phyloP scores from a whole-genome alignment of 2,113 vertebrate genomes.

The Phaetusa simplex region DNA sequence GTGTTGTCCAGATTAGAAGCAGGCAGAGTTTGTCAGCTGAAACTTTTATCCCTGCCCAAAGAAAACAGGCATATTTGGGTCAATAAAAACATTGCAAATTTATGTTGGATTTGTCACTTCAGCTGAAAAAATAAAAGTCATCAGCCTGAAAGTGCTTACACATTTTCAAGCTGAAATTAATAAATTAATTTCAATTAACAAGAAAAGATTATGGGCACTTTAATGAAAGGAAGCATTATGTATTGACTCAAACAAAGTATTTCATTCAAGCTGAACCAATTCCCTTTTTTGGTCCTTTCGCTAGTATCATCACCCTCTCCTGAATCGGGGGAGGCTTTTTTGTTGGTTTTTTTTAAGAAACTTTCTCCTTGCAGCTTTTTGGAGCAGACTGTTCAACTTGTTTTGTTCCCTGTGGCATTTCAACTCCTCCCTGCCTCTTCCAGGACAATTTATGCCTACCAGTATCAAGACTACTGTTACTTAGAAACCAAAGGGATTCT shows the following conservation, averaged over 20 bases:
- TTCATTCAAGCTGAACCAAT: not conserved
- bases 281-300: not conserved
- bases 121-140: conserved; percentile 62
- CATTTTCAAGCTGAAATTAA: conserved; percentile 16
- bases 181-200: conserved; percentile 42
- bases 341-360: not conserved
- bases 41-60: conserved; percentile 52
- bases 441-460: not conserved
- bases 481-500: not conserved
- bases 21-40: conserved; percentile 11
- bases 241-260: not conserved
- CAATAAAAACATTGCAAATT: conserved; percentile 34
- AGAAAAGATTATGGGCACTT: not conserved
- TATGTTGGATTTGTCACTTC: conserved; percentile 51
- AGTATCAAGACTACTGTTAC: not conserved
- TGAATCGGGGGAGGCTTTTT: not conserved
- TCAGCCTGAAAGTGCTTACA: conserved; percentile 2
- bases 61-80: conserved; percentile 45
- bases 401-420: not conserved
- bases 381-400: not conserved
- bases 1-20: conserved; percentile 32
- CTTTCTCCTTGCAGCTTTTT: not conserved
- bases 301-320: not conserved
- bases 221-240: conserved; percentile 39
- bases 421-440: not conserved